phyloP scores from a whole-genome alignment of 2,888 invertebrate genomes.

The Aspidiotus destructor region DNA sequence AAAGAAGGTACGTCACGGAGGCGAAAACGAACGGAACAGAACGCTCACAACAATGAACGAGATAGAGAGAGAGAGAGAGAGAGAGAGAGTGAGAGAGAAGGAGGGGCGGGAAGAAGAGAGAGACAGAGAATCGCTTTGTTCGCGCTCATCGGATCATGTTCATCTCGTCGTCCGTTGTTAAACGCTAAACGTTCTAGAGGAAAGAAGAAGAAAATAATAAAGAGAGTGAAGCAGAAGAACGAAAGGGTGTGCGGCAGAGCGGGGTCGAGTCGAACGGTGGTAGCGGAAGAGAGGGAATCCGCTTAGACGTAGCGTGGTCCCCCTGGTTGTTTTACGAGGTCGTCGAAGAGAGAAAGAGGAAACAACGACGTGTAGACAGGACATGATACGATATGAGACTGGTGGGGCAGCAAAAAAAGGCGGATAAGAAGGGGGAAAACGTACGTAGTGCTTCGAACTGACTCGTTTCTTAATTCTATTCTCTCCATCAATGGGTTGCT shows the following conservation, averaged over 20 bases:
- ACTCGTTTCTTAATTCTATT: too few species aligned
- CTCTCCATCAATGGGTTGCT: too few species aligned
- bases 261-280: neutral
- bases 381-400: constrained; percentile 2
- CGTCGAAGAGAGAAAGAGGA: constrained; percentile 11
- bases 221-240: too few species aligned
- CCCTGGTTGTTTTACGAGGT: too few species aligned
- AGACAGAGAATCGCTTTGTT: constrained; percentile 24
- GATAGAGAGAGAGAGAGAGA: neutral
- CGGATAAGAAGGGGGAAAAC: constrained; percentile 27
- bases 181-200: too few species aligned
- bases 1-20: neutral
- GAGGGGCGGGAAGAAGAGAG: too few species aligned
- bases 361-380: constrained; percentile 9
- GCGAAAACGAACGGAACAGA: neutral
- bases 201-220: too few species aligned
- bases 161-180: constrained; percentile 17
- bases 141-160: constrained; percentile 30
- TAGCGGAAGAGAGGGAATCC: neutral
- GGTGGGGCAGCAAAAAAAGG: constrained; percentile 9
- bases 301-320: constrained; percentile 3
- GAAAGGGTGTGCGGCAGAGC: constrained; percentile 11
- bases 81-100: constrained; percentile 12
- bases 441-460: neutral
- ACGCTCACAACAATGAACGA: neutral